Conservation (phyloP, 2,888 invertebrate species). For the Rhaphigaster nebulosa region DNA sequence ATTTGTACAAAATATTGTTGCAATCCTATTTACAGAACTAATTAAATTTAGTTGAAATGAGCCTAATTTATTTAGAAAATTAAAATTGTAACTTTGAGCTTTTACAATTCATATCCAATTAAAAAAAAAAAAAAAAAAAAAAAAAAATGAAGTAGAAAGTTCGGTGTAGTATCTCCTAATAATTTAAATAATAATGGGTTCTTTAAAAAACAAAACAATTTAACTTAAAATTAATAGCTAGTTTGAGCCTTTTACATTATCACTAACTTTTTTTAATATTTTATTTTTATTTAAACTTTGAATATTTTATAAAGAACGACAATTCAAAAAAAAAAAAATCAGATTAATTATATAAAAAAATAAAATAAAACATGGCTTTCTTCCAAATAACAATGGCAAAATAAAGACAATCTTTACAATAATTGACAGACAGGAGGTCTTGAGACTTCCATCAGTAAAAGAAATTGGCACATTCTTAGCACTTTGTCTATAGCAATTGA, state of each 20-base stretch:
- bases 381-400: constrained; percentile 44
- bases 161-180: constrained; percentile 25
- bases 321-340: constrained; percentile 13
- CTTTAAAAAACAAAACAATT: constrained; percentile 40
- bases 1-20: constrained; percentile 63
- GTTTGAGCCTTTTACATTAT: constrained; percentile 58
- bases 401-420: constrained; percentile 29
- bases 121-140: not conserved
- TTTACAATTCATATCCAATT: constrained; percentile 42
- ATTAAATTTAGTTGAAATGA: constrained; percentile 55
- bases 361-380: constrained; percentile 26
- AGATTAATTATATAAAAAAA: constrained; percentile 36
- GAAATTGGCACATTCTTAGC: constrained; percentile 37
- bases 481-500: constrained; percentile 48
- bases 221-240: constrained; percentile 56
- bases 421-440: constrained; percentile 37
- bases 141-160: constrained; percentile 12
- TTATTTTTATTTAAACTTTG: constrained; percentile 26
- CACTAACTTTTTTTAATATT: constrained; percentile 31
- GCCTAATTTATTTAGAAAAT: constrained; percentile 51
- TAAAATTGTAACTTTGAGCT: constrained; percentile 54
- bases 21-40: constrained; percentile 59
- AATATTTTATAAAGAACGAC: constrained; percentile 34
- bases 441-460: constrained; percentile 43
- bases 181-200: constrained; percentile 43